Percentiles rank a stretch among this genome's conserved stretches.
Conservation (phyloP, 2,113 vertebrate species). For the Micromys minutus region DNA sequence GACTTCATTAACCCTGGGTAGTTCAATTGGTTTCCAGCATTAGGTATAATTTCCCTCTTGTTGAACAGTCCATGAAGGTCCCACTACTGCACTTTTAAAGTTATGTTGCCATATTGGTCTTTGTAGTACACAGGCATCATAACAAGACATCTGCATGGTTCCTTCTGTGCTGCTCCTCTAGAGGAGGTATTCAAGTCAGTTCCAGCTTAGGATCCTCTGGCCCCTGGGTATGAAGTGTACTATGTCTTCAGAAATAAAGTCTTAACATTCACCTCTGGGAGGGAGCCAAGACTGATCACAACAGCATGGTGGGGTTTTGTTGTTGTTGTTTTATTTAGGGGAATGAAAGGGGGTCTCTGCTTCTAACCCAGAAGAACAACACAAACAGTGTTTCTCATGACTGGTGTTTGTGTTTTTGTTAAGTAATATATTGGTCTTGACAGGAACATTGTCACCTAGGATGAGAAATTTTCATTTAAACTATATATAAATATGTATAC, state of each 20-base stretch:
- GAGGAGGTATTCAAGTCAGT: not conserved
- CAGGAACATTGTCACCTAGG: not conserved
- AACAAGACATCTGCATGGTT: not conserved
- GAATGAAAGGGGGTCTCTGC: not conserved
- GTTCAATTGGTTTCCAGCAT: not conserved
- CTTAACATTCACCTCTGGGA: not conserved
- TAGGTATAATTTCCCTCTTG: not conserved
- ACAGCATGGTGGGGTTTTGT: too few relatives aligned
- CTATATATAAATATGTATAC: not conserved
- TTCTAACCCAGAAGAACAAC: not conserved
- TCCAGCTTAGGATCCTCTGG: not conserved
- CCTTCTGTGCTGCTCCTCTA: not conserved
- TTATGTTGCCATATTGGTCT: not conserved
- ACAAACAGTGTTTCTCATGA: not conserved
- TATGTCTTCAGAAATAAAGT: not conserved
- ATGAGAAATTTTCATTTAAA: not conserved
- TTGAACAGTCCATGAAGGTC: not conserved
- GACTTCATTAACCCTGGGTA: not conserved
- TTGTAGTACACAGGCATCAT: not conserved
- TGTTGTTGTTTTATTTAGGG: not conserved
- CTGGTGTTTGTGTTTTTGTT: not conserved
- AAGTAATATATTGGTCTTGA: not conserved
- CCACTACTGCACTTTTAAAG: not conserved
- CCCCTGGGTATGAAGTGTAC: not conserved
- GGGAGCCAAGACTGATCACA: not conserved